Base-by-base conservation (phyloP, 2,113 vertebrate genomes). In the Pimephales promelas region DNA sequence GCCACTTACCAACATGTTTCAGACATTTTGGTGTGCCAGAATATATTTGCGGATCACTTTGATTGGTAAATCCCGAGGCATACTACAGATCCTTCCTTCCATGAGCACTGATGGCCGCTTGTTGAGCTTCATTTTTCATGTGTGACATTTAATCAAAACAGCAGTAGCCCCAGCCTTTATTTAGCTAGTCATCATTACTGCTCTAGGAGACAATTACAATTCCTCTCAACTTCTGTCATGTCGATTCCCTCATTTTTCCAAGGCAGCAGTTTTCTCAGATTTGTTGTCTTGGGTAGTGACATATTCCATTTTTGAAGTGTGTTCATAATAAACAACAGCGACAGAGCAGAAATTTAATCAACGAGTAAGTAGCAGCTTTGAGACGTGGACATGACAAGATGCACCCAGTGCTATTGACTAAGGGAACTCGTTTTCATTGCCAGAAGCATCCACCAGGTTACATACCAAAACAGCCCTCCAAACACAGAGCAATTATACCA, bases 361-460 rank as follows among this genome's bases (percentile, higher is more conserved):
- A 85, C 89, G 82, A 86, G 84, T 88, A 87, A 90, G 89, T 89
- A 88, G 91, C 90, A 82, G 79, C 83, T 81, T 87, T 88, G 82
- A 88, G 88, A 82, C 86, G 49, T 81, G 81, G 71, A 81, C 57
- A 90, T 52, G 87, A 83, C 87, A 90, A 90, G 71, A 89, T 90
- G 86, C 86, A 86, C n/a, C 52, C 49, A 59, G 70, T 83, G 89
- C 54, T 62, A 84, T 89, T 89, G 87, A 92, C 88, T 89, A 85
- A 86, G 89, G 88, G 78, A 89, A 90, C 90, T 78, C 26, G 57
- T 81, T 61, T 90, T 84, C 83, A 85, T 79, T 72, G 83, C 88
- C 86, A 36, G 80, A 20, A 82, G 85, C 81, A 85, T 90, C 84
- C 73, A 83, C 83, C 43, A 57, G 90, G 90, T 88, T 89, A 84